Evolutionary conservation across 2,797 vertebrate species (phyloP), one percentile per base, ranked within the genome.

Genomic region (Alauda arvensis): DNA sequence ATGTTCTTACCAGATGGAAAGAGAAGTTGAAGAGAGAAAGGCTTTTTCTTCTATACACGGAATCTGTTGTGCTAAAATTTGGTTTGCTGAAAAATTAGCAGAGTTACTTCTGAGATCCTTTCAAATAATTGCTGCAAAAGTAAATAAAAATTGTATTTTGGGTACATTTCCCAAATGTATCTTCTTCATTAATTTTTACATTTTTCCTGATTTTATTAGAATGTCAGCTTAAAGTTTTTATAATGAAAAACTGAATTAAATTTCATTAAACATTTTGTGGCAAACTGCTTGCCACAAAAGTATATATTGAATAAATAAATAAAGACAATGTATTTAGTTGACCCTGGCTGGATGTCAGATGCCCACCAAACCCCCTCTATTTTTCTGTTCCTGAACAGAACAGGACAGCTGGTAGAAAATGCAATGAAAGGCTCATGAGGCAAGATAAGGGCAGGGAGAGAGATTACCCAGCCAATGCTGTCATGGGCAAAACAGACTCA

Each of bases 401-500:
- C 8, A 45, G 24, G 7, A 31, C 28, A 62, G 3, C 17, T 74
- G 37, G 21, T 48, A 43, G 3, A 53, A 83, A 60, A 71, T 42
- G 6, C 14, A 40, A 34, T 23, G 11, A 52, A 46, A 40, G 25
- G 13, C 23, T 81, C 6, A 8, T 8, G 2, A 17, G 18, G 7
- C 33, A 34, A 63, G 25, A 10, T 34, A 40, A 65, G 18, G 26
- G 8, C 40, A 60, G 53, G 3, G 15, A 45, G n/a, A 60, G 8
- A 55, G 3, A 55, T 49, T 24, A 31, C 37, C 5, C 48, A 43
- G 6, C 20, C 34, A 37, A 40, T 48, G 8, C 25, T 12, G 6
- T 28, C 33, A 10, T 3, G 6, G 61, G 8, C 1, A 0, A 68
- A 83, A 45, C 21, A 31, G 4, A 23, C 25, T 34, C 0, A 0